phyloP scores from a whole-genome alignment of 2,888 invertebrate species.

The Ischnura elegans region DNA sequence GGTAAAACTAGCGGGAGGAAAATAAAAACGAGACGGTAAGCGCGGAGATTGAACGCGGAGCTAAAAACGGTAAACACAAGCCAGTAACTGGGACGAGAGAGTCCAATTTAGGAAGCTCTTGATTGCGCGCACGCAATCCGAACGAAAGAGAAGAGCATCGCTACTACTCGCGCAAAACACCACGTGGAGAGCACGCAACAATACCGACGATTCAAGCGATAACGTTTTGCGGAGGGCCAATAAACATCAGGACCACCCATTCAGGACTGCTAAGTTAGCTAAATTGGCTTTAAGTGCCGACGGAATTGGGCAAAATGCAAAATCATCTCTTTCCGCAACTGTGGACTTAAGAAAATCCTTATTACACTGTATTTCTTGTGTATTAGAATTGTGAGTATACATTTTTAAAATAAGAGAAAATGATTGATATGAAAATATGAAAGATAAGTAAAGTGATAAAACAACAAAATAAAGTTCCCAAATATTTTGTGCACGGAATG shows the following conservation, averaged over 20 bases:
- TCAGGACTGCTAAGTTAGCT: too few species aligned
- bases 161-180: neutral
- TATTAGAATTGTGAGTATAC: too few species aligned
- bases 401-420: too few species aligned
- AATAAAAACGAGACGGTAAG: neutral
- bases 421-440: too few species aligned
- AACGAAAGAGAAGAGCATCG: neutral
- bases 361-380: too few species aligned
- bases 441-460: too few species aligned
- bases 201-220: neutral
- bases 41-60: neutral
- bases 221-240: neutral
- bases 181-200: neutral
- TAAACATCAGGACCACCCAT: neutral
- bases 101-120: neutral
- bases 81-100: neutral
- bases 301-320: too few species aligned
- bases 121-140: neutral
- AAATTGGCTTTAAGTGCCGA: too few species aligned
- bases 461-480: too few species aligned
- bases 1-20: neutral
- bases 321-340: too few species aligned
- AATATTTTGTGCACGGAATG: too few species aligned
- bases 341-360: too few species aligned
- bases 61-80: neutral